These are phyloP conservation scores for Poeciliopsis presidionis DNA, from an alignment of 2,797 vertebrate genomes.

Conservation along the genomic window DNA sequence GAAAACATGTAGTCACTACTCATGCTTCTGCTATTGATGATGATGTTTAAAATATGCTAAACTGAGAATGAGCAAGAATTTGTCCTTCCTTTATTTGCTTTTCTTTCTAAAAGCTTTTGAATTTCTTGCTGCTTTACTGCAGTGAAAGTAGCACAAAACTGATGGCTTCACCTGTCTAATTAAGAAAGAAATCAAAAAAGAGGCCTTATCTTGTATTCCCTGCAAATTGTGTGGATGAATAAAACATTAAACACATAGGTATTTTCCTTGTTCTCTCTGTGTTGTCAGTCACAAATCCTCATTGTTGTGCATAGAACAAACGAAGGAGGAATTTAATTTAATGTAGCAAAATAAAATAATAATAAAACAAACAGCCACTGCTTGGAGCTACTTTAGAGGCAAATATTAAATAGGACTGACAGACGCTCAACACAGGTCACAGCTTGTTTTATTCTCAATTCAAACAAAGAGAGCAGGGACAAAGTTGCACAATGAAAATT, in stretches of 20 bases:
- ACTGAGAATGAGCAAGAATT: neutral
- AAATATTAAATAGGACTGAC: conserved; percentile 31
- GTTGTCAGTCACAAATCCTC: conserved; percentile 48
- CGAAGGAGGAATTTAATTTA: conserved; percentile 14
- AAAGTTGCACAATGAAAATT: conserved; percentile 76
- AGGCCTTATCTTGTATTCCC: neutral
- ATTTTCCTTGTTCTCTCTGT: conserved; percentile 18
- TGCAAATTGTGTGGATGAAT: neutral
- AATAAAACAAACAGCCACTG: conserved; percentile 10
- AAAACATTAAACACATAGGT: conserved; percentile 30
- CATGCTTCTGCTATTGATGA: neutral
- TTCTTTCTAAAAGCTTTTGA: neutral
- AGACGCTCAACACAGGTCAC: conserved; percentile 70
- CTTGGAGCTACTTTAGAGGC: conserved; percentile 9
- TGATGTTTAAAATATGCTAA: neutral
- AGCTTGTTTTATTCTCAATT: conserved; percentile 78
- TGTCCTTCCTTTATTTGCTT: neutral
- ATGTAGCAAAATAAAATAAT: neutral
- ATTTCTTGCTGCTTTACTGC: neutral
- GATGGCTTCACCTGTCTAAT: conserved; percentile 48
- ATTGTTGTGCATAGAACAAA: conserved; percentile 16
- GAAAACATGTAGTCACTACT: neutral
- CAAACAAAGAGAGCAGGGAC: conserved; percentile 70
- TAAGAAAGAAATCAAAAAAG: conserved; percentile 33
- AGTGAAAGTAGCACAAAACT: conserved; percentile 20